Conservation (phyloP, 92 coral and sea anemone genomes). For the Diadumene lineata region DNA sequence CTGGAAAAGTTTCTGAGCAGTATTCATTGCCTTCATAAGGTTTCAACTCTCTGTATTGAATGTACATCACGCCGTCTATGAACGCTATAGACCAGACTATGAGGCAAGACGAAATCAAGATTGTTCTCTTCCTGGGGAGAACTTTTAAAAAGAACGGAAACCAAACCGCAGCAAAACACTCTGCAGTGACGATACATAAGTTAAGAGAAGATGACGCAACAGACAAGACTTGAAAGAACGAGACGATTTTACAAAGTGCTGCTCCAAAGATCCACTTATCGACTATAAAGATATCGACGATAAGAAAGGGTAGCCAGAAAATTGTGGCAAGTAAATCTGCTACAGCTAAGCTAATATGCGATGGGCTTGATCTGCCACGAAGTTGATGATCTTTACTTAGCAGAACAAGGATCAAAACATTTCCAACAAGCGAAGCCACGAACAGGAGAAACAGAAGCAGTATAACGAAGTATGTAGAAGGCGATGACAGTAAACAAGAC, state of each 20-base stretch:
- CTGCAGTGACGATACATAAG: constrained; percentile 61
- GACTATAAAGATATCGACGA: constrained; percentile 56
- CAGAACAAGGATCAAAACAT: constrained; percentile 49
- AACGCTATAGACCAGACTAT: constrained; percentile 50
- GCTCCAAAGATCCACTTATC: constrained; percentile 70
- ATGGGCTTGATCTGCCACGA: constrained; percentile 57
- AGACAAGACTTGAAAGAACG: constrained; percentile 60
- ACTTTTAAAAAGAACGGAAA: constrained; percentile 72
- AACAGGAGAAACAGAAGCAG: constrained; percentile 36
- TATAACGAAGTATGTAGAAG: constrained; percentile 38
- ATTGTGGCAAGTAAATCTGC: constrained; percentile 70
- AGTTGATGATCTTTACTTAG: constrained; percentile 40
- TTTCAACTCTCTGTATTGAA: constrained; percentile 13
- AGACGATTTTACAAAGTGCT: constrained; percentile 49
- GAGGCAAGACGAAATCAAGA: constrained; percentile 29
- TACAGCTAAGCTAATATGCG: constrained; percentile 68
- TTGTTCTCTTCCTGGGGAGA: constrained; percentile 27
- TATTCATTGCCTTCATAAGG: constrained; percentile 8
- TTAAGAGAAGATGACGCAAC: constrained; percentile 47
- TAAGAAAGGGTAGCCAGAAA: constrained; percentile 66
- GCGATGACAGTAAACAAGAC: constrained; percentile 45
- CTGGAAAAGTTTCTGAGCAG: constrained; percentile 56
- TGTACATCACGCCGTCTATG: constrained; percentile 21
- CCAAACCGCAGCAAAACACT: constrained; percentile 75
- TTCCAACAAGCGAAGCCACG: constrained; percentile 63